These are phyloP conservation scores for Oceanodroma tethys DNA, from an alignment of 2,113 vertebrate genomes.

Conservation along the genomic window DNA sequence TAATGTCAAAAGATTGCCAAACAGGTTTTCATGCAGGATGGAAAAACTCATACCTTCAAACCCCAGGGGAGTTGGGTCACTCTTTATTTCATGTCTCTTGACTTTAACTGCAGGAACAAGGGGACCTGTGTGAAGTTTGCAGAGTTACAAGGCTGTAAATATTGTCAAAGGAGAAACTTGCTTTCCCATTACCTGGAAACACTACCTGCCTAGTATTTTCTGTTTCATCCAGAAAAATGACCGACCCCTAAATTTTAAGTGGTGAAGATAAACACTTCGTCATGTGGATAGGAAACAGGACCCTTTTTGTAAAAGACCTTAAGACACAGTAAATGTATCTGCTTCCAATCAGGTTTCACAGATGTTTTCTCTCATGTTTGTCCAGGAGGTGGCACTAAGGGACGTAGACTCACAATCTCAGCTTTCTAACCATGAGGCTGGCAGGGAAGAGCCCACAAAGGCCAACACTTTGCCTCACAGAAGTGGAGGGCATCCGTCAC, in stretches of 20 bases:
- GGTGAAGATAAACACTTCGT: background rate
- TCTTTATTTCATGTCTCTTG: constrained; percentile 94
- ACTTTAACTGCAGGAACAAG: constrained; percentile 85
- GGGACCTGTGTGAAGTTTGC: constrained; percentile 80
- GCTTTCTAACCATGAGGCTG: background rate
- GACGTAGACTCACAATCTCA: background rate
- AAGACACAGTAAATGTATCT: background rate
- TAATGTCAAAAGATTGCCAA: background rate
- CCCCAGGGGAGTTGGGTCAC: constrained; percentile 90
- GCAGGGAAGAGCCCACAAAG: background rate
- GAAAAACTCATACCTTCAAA: constrained; percentile 86
- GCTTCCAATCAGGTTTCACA: background rate
- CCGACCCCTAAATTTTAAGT: background rate
- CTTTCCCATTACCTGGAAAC: background rate
- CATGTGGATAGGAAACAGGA: background rate
- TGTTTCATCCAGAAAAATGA: background rate
- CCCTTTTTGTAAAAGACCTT: background rate
- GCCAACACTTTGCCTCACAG: background rate
- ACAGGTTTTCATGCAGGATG: constrained; percentile 55
- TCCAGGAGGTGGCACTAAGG: background rate
- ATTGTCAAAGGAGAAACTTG: background rate
- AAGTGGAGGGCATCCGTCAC: background rate
- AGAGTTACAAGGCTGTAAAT: constrained; percentile 60
- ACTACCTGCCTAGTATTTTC: background rate
- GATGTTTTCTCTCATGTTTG: background rate